phyloP scores from a whole-genome alignment of 2,888 invertebrate genomes.

The Tiliacea citrago region DNA sequence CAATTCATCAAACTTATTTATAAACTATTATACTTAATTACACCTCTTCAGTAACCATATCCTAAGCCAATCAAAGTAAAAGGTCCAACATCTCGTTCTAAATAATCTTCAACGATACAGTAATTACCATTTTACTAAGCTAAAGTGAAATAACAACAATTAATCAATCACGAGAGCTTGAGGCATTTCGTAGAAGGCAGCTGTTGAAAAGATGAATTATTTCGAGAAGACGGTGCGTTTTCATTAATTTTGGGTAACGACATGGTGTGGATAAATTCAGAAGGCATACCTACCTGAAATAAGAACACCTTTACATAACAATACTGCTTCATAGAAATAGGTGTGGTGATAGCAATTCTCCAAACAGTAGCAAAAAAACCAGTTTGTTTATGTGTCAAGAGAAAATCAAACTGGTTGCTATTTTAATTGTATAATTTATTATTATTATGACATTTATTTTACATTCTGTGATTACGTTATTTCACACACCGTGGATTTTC shows the following conservation, averaged over 20 bases:
- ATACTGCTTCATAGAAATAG: not conserved
- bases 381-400: too few relatives aligned
- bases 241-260: conserved; percentile 54
- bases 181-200: conserved; percentile 45
- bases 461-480: too few relatives aligned
- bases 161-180: conserved; percentile 55
- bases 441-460: too few relatives aligned
- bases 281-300: not conserved
- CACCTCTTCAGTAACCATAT: not conserved
- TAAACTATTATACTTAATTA: not conserved
- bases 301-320: not conserved
- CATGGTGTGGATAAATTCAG: not conserved
- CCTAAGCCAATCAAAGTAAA: conserved; percentile 16
- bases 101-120: conserved; percentile 32
- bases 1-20: not conserved
- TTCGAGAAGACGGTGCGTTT: conserved; percentile 45
- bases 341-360: too few relatives aligned
- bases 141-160: conserved; percentile 54
- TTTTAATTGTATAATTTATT: too few relatives aligned
- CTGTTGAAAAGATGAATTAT: conserved; percentile 61
- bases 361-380: too few relatives aligned
- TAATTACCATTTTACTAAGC: conserved; percentile 48
- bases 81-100: not conserved
- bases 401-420: too few relatives aligned
- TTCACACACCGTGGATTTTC: too few relatives aligned